phyloP scores from a whole-genome alignment of 2,797 vertebrate species.

The Rhinichthys osculus region DNA sequence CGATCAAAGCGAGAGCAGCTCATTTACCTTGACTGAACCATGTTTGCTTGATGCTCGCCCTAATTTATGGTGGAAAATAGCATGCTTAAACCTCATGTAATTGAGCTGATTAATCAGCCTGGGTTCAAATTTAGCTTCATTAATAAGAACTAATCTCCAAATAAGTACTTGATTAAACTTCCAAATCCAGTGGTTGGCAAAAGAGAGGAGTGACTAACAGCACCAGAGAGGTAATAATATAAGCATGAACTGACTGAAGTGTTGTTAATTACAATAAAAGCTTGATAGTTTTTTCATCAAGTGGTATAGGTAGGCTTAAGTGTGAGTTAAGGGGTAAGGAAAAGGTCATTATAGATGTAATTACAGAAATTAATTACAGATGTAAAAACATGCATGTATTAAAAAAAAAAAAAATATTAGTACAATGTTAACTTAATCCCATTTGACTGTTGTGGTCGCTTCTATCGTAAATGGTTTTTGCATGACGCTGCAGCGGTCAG shows the following conservation, averaged over 20 bases:
- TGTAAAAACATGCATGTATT: background rate
- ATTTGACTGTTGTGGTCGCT: background rate
- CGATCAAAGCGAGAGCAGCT: constrained; percentile 23
- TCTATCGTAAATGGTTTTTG: background rate
- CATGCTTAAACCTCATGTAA: constrained; percentile 48
- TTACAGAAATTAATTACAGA: background rate
- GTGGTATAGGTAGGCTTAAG: background rate
- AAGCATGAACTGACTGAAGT: background rate
- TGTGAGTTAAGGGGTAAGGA: no score
- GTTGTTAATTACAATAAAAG: background rate
- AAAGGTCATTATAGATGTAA: background rate
- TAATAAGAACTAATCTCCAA: constrained; percentile 50
- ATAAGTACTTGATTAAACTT: constrained; percentile 49
- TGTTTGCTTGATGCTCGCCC: background rate
- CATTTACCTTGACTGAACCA: background rate
- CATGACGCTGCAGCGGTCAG: background rate
- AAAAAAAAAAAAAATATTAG: no score
- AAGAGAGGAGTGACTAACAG: constrained; percentile 18
- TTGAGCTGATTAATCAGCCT: constrained; percentile 53
- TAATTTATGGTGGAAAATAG: constrained; percentile 42
- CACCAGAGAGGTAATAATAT: constrained; percentile 13
- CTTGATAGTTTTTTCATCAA: background rate
- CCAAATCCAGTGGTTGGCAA: constrained; percentile 33
- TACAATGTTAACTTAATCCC: no score
- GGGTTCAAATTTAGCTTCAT: constrained; percentile 48